Percentiles rank a stretch among this genome's conserved stretches.
Conservation (phyloP, 2,888 invertebrate genomes). For the Xylota sylvarum region DNA sequence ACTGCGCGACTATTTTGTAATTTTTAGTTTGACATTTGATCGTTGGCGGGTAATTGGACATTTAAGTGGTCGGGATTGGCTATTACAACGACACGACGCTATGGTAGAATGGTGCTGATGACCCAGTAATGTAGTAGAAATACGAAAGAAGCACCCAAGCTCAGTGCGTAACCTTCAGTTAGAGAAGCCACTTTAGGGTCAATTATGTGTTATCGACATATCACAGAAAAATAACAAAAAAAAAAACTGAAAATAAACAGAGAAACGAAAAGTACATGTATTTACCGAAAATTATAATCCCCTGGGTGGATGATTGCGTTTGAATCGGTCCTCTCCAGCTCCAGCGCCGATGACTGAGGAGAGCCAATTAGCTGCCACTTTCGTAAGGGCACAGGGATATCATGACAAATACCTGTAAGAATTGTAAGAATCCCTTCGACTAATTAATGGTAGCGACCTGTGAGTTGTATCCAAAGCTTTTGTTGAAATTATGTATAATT, state of each 20-base stretch:
- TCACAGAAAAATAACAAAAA: conserved; percentile 2
- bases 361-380: conserved; percentile 43
- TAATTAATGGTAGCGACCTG: conserved; percentile 4
- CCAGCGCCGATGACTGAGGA: neutral
- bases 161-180: conserved; percentile 40
- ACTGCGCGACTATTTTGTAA: conserved; percentile 46
- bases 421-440: neutral
- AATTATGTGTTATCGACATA: conserved; percentile 62
- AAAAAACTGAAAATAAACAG: neutral
- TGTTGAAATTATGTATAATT: neutral
- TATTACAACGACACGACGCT: neutral
- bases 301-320: conserved; percentile 47
- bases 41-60: conserved; percentile 39
- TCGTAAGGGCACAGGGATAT: conserved; percentile 26
- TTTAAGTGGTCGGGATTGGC: conserved; percentile 24
- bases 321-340: conserved; percentile 7
- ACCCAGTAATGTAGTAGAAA: neutral
- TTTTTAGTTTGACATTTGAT: conserved; percentile 57
- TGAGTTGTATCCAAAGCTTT: neutral
- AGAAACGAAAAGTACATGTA: neutral
- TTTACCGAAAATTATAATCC: conserved; percentile 39
- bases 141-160: conserved; percentile 5
- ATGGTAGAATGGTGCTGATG: neutral
- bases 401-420: neutral
- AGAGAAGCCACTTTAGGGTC: conserved; percentile 37